phyloP scores from a whole-genome alignment of 1,140 invertebrate genomes.

The Planococcus citri region DNA sequence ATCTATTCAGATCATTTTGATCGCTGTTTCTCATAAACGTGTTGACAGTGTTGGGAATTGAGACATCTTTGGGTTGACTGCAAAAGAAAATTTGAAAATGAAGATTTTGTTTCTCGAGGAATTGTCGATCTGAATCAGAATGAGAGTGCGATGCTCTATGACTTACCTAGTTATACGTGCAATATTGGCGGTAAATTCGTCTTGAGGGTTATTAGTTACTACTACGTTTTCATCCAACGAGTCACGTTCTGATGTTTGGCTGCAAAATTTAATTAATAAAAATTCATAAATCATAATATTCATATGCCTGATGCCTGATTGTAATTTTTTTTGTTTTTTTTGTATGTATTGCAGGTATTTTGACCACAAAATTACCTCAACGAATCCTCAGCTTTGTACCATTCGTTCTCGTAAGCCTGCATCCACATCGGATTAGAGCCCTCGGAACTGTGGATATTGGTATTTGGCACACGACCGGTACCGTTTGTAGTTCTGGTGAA shows the following conservation, averaged over 20 bases:
- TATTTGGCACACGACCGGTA: slow-evolving; percentile 72
- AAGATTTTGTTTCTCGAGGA: too few species aligned
- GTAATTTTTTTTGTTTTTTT: too few species aligned
- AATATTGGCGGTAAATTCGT: not conserved
- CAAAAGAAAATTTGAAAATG: too few species aligned
- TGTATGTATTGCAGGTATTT: too few species aligned
- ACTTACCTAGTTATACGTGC: not conserved
- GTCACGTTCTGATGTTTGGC: slow-evolving; percentile 62
- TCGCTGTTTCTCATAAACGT: not conserved
- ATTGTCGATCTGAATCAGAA: too few species aligned
- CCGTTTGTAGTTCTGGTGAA: slow-evolving; percentile 44
- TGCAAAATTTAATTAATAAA: too few species aligned
- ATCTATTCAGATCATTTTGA: not conserved
- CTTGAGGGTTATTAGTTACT: slow-evolving; percentile 34
- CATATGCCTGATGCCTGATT: too few species aligned
- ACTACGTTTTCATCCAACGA: slow-evolving; percentile 73
- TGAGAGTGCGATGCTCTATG: too few species aligned
- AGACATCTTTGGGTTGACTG: not conserved
- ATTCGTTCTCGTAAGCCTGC: slow-evolving; percentile 85
- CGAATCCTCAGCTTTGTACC: slow-evolving; percentile 76
- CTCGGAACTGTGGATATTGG: slow-evolving; percentile 84
- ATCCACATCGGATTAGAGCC: slow-evolving; percentile 93
- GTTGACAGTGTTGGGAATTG: not conserved
- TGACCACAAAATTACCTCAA: slow-evolving; percentile 39
- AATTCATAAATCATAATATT: too few species aligned